These are phyloP conservation scores for Acrobeloides nanus DNA, from an alignment of 2,888 invertebrate genomes.

Conservation along the genomic window DNA sequence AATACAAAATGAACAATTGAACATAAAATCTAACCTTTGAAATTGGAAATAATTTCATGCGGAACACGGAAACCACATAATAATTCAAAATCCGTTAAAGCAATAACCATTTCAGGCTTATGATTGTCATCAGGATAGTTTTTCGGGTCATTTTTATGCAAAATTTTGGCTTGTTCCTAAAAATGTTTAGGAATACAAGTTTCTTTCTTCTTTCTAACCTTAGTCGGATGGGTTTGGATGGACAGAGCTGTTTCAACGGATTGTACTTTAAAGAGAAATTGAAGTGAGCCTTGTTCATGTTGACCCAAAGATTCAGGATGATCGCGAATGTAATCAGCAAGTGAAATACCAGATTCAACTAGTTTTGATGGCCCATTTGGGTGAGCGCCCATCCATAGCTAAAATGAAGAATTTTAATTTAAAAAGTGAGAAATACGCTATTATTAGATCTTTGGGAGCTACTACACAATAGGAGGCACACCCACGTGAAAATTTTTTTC, in stretches of 20 bases:
- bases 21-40: conserved; percentile 59
- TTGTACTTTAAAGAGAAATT: conserved; percentile 87
- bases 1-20: neutral
- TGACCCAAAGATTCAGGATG: conserved; percentile 56
- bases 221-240: conserved; percentile 93
- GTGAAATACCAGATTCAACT: conserved; percentile 55
- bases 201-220: conserved; percentile 29
- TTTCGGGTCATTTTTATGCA: conserved; percentile 71
- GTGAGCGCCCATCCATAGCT: conserved; percentile 95
- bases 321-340: conserved; percentile 61
- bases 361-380: conserved; percentile 73
- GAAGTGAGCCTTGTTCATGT: conserved; percentile 56
- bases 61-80: conserved; percentile 84
- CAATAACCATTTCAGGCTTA: conserved; percentile 94
- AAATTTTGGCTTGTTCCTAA: conserved; percentile 71
- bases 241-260: conserved; percentile 86
- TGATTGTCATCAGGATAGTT: conserved; percentile 93
- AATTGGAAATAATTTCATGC: conserved; percentile 66
- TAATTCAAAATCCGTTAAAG: conserved; percentile 82
- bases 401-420: conserved; percentile 1
- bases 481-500: too few relatives aligned
- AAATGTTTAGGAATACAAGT: conserved; percentile 12
- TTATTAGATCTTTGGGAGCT: too few relatives aligned
- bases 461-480: too few relatives aligned
- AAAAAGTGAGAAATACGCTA: too few relatives aligned